Percentiles rank a stretch among this genome's conserved stretches.
Evolutionary conservation across 1,140 invertebrate genomes (phyloP).

Genomic region (Conus ventricosus): DNA sequence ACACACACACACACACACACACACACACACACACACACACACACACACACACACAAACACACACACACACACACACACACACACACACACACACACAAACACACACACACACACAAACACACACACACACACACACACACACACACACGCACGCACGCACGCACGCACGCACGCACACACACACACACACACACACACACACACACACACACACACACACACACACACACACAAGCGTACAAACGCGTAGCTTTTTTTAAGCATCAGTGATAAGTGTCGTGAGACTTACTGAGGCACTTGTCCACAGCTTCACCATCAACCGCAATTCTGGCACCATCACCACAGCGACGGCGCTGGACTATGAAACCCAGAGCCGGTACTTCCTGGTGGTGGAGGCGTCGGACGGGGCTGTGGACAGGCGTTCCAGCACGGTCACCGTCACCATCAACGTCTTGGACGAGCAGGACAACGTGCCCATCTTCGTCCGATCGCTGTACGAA

Average conservation of each 20-base stretch:
- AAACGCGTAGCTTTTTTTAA: slow-evolving; percentile 38
- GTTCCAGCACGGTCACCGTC: slow-evolving; percentile 49
- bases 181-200: too few species aligned
- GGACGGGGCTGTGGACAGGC: slow-evolving; percentile 46
- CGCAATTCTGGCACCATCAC: slow-evolving; percentile 51
- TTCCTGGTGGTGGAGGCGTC: slow-evolving; percentile 50
- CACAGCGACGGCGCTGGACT: slow-evolving; percentile 50
- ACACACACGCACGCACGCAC: too few species aligned
- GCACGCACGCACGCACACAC: too few species aligned
- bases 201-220: too few species aligned
- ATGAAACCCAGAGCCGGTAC: slow-evolving; percentile 48
- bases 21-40: too few species aligned
- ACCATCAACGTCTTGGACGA: slow-evolving; percentile 58
- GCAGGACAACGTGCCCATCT: slow-evolving; percentile 56
- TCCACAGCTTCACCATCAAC: slow-evolving; percentile 55
- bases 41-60: too few species aligned
- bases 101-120: too few species aligned
- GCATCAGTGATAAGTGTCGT: neutral
- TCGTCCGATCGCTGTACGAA: slow-evolving; percentile 49
- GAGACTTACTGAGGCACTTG: neutral
- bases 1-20: too few species aligned
- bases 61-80: too few species aligned
- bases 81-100: too few species aligned
- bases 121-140: too few species aligned
- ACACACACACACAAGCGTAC: slow-evolving; percentile 39